Base-by-base conservation (phyloP, 2,797 vertebrate genomes). In the Psittacula derbiana region DNA sequence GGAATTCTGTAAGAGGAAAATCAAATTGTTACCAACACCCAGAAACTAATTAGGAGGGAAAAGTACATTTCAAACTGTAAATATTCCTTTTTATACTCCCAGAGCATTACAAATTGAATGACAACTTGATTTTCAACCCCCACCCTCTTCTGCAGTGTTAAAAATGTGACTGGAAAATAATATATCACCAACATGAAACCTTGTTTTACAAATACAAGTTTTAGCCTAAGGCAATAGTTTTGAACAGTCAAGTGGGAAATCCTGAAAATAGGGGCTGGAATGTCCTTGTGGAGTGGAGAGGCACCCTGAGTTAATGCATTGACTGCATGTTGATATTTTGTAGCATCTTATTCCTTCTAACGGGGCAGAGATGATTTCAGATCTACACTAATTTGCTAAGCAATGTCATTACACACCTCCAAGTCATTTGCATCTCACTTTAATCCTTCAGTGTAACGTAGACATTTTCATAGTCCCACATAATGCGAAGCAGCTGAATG, bases 81-180 rank as follows among this genome's bases (percentile, higher is more conserved):
- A 61, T 91, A 89, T 67, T 87, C n/a, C 27, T 62, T 90, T 87
- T 75, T 80, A 49, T 74, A 58, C 53, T 95, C 83, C 64, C 79
- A 90, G 65, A 80, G 28, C 61, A 80, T 90, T 90, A 82, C 64
- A 94, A 93, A 93, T 88, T 47, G 78, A 88, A 81, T 82, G 78
- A 78, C 87, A 95, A 86, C 53, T 90, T 84, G 88, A 82, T 95
- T 95, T 92, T 79, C 83, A 92, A 50, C 40, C 36, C 62, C 46
- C n/a, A 57, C 4, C 27, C 21, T 16, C 65, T 81, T 78, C 73
- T 52, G 40, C 55, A 87, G 36, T 50, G 52, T 91, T 94, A 80
- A 82, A 86, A 94, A 82, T 96, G 44, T 90, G 92, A 84, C 88
- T 93, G 78, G 57, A 95, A 95, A 95, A 95, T 92, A 96, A 66